phyloP scores from a whole-genome alignment of 2,797 vertebrate genomes.

The Myotis myotis region DNA sequence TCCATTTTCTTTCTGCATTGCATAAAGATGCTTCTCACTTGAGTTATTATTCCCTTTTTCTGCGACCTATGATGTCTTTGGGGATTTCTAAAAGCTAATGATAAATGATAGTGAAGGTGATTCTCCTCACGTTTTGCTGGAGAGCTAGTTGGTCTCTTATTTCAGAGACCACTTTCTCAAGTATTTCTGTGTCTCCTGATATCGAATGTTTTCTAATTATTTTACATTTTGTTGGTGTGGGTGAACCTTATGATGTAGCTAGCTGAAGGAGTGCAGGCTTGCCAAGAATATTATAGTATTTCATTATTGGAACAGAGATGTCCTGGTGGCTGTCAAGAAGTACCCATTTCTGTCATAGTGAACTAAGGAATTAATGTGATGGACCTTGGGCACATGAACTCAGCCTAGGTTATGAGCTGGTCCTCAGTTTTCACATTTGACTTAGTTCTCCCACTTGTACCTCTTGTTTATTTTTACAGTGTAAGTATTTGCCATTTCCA shows the following conservation, averaged over 20 bases:
- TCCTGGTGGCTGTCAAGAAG: constrained; percentile 47
- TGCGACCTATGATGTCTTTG: neutral
- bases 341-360: constrained; percentile 41
- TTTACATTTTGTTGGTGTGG: constrained; percentile 3
- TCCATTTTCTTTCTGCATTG: constrained; percentile 12
- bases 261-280: neutral
- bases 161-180: constrained; percentile 43
- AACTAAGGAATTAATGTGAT: neutral
- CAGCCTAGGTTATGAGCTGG: neutral
- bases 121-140: neutral
- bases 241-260: neutral
- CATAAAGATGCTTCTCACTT: neutral
- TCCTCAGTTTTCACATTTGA: neutral
- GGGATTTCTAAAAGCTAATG: neutral
- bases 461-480: constrained; percentile 42
- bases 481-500: constrained; percentile 56
- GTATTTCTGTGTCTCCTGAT: neutral
- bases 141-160: neutral
- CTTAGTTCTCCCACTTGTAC: neutral
- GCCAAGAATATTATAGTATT: neutral
- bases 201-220: neutral
- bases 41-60: constrained; percentile 31
- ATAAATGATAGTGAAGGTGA: neutral
- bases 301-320: neutral
- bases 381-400: neutral